Evolutionary conservation across 2,113 vertebrate species (phyloP), one percentile per base, ranked within the genome.

Genomic region (Gavia stellata): DNA sequence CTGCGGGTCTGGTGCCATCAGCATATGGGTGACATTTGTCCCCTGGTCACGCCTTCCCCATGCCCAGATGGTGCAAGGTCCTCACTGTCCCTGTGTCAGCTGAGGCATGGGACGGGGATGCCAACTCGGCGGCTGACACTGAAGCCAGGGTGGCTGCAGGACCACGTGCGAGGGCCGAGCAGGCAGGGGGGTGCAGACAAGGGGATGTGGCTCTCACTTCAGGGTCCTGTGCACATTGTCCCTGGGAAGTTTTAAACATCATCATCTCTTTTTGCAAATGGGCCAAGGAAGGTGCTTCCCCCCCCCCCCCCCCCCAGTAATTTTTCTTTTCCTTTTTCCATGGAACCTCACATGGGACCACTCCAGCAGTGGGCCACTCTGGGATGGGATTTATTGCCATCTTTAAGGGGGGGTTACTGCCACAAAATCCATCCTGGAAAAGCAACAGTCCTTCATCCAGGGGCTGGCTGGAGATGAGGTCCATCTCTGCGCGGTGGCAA

Each of bases 61-160:
- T 88, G 65, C 68, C 71, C 93, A 93, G 79, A 91, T 83, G 82
- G 86, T 84, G 80, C 81, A 85, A 95, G 96, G 84, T 85, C 84
- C 92, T 91, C 2, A 0, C 91, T 85, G 87, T 72, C 73, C 49
- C 78, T 2, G 2, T 68, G 87, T 96, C 94, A 95, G 89, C 93
- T 96, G 96, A 96, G 86, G 68, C 45, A 63, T 8, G 26, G 71
- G 38, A 68, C 0, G 2, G 18, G 55, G 72, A 66, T 88, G 88
- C 91, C 90, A 96, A 2, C 42, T 28, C 2, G 1, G 59, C 0
- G 1, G 63, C 82, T 86, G 79, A 80, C 47, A 63, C n/a, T 0
- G 3, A 88, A 94, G 38, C 62, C 1, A 5, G 58, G 63, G 34
- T 0, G 1, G 45, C 68, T 3, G 6, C 2, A 2, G 73, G 44